Conservation (phyloP, 2,888 invertebrate genomes). For the Chymomyza caudatula region DNA sequence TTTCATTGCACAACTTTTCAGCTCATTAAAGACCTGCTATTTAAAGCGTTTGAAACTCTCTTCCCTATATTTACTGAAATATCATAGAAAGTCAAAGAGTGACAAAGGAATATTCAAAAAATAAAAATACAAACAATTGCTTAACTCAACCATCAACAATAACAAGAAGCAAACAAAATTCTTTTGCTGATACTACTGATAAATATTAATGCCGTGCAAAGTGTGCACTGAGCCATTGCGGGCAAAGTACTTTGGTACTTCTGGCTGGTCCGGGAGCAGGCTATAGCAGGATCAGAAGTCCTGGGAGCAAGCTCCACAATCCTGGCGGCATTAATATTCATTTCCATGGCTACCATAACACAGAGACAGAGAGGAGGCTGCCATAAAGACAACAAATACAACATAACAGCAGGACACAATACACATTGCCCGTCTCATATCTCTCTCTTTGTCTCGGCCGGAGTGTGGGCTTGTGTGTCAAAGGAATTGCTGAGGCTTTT, state of each 20-base stretch:
- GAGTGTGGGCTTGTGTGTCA: slow-evolving; percentile 38
- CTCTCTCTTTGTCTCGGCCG: background rate
- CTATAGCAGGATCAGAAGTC: background rate
- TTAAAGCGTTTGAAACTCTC: slow-evolving; percentile 14
- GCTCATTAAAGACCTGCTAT: background rate
- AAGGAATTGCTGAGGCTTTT: slow-evolving; percentile 61
- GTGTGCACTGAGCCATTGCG: slow-evolving; percentile 71
- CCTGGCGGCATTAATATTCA: slow-evolving; percentile 67
- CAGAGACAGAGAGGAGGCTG: slow-evolving; percentile 44
- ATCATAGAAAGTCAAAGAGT: slow-evolving; percentile 37
- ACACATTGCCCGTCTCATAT: background rate
- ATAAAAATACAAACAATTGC: slow-evolving; percentile 18
- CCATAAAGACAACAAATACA: slow-evolving; percentile 48
- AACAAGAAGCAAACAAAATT: slow-evolving; percentile 25
- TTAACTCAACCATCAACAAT: slow-evolving; percentile 13
- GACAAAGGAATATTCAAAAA: slow-evolving; percentile 64
- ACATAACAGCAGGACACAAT: background rate
- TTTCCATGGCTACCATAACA: slow-evolving; percentile 59
- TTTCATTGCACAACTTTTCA: too few species aligned
- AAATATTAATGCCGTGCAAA: slow-evolving; percentile 70
- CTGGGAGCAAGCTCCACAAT: slow-evolving; percentile 35
- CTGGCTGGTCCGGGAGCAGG: background rate
- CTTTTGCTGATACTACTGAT: slow-evolving; percentile 64
- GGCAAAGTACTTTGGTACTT: slow-evolving; percentile 60
- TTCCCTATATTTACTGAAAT: slow-evolving; percentile 58